Evolutionary conservation across 2,888 invertebrate genomes (phyloP).

Genomic region (Polietes domitor): DNA sequence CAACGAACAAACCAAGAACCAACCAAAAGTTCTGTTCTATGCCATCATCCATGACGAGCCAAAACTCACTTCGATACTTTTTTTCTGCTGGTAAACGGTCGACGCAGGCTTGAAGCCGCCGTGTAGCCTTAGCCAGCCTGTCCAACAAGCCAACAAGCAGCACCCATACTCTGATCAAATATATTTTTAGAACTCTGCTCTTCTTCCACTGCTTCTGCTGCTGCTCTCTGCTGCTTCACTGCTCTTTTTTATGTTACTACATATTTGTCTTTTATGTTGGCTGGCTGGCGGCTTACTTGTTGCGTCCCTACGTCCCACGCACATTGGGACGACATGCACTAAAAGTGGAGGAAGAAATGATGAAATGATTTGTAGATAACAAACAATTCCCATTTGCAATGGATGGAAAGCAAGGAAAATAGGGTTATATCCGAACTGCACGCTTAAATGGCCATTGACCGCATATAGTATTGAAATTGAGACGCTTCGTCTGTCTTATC

Average conservation of each 20-base stretch:
- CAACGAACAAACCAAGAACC: constrained; percentile 2
- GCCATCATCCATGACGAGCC: not conserved
- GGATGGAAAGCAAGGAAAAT: no score
- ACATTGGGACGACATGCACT: not conserved
- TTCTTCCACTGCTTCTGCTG: constrained; percentile 5
- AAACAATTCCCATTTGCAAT: no score
- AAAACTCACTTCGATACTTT: not conserved
- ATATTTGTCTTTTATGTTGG: constrained; percentile 32
- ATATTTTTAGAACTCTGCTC: constrained; percentile 54
- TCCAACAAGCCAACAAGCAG: constrained; percentile 30
- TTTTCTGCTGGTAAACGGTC: not conserved
- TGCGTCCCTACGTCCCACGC: not conserved
- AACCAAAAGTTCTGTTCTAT: constrained; percentile 37
- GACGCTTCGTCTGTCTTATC: no score
- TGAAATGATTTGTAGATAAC: no score
- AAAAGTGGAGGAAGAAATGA: no score
- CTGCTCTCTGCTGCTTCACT: not conserved
- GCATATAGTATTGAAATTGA: no score
- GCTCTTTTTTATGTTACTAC: constrained; percentile 3
- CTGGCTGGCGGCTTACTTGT: constrained; percentile 1
- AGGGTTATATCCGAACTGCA: no score
- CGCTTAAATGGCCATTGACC: no score
- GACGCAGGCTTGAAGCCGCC: not conserved
- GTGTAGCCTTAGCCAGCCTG: constrained; percentile 15
- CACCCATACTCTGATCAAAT: constrained; percentile 50